Evolutionary conservation across 1,140 invertebrate genomes (phyloP), one percentile per base, ranked within the genome.

Genomic region (Lordiphosa collinella): DNA sequence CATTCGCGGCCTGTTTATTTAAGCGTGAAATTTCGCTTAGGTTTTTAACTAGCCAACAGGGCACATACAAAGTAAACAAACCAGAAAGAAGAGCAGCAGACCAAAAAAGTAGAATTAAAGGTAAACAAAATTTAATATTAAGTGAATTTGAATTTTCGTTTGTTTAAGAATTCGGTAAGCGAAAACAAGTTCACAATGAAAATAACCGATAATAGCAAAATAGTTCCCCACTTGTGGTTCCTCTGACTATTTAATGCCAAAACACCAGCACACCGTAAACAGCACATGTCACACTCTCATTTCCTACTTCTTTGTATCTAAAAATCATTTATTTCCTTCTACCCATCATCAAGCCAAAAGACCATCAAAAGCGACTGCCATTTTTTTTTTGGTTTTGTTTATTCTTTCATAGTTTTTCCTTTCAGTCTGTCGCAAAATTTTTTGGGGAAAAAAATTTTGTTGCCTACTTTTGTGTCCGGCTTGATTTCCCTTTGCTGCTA

Each of bases 1-100:
- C 36, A 44, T 22, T 53, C 31, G 8, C 49, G 52, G 50, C 46
- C 57, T 57, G 64, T 64, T 58, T 59, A 63, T 54, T 66, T 56
- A 38, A 66, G 56, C 46, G 47, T 62, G 65, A 65, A 80, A 80
- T 80, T 69, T 73, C 41, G 65, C 65, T 65, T 66, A 70, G 41
- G 69, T 62, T 74, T 64, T 62, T 40, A 53, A 47, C 54, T 54
- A 67, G 52, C 55, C 64, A 53, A 35, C 46, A 51, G n/a, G 46
- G 34, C 53, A 31, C 47, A 67, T 57, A 58, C 51, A 67, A 51
- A 41, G 6, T 43, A 66, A 52, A 66, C 32, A 64, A 13, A 54
- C 37, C 9, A 55, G 31, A 25, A 22, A n/a, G 2, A 12, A 29
- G 14, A 29, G 12, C 11, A 7, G 4, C 7, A 14, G 13, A 8